phyloP scores from a whole-genome alignment of 2,888 invertebrate genomes.

The Serripes groenlandicus region DNA sequence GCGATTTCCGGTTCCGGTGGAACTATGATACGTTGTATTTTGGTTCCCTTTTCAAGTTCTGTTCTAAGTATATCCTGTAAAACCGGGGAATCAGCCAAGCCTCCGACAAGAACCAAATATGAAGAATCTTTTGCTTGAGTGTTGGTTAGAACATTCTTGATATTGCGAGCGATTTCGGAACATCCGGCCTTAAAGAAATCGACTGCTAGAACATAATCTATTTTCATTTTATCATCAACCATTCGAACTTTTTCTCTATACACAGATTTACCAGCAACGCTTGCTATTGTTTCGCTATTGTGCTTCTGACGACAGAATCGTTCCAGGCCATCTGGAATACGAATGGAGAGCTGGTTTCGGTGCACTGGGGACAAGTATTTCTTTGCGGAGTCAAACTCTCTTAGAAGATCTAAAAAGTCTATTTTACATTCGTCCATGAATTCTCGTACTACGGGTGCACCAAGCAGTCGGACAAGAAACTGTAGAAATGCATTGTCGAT shows the following conservation, averaged over 20 bases:
- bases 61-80: slow-evolving; percentile 57
- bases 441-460: slow-evolving; percentile 60
- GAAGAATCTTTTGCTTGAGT: slow-evolving; percentile 42
- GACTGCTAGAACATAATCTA: slow-evolving; percentile 45
- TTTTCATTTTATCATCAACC: slow-evolving; percentile 53
- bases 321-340: slow-evolving; percentile 55
- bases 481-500: slow-evolving; percentile 65
- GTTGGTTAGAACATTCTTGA: slow-evolving; percentile 42
- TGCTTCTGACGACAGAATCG: slow-evolving; percentile 57
- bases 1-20: slow-evolving; percentile 67
- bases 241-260: slow-evolving; percentile 60
- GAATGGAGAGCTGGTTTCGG: slow-evolving; percentile 19
- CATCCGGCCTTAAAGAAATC: slow-evolving; percentile 57
- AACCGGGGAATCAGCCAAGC: slow-evolving; percentile 58
- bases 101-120: slow-evolving; percentile 54
- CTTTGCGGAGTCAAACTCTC: slow-evolving; percentile 54
- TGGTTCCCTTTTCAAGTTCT: slow-evolving; percentile 60
- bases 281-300: slow-evolving; percentile 48
- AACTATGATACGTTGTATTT: slow-evolving; percentile 61
- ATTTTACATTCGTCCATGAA: slow-evolving; percentile 62
- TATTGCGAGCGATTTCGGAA: slow-evolving; percentile 51
- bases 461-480: slow-evolving; percentile 55
- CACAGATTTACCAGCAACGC: slow-evolving; percentile 46
- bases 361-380: slow-evolving; percentile 31
- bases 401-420: slow-evolving; percentile 51